Evolutionary conservation across 2,797 vertebrate genomes (phyloP).

Genomic region (Chaunax sp.): DNA sequence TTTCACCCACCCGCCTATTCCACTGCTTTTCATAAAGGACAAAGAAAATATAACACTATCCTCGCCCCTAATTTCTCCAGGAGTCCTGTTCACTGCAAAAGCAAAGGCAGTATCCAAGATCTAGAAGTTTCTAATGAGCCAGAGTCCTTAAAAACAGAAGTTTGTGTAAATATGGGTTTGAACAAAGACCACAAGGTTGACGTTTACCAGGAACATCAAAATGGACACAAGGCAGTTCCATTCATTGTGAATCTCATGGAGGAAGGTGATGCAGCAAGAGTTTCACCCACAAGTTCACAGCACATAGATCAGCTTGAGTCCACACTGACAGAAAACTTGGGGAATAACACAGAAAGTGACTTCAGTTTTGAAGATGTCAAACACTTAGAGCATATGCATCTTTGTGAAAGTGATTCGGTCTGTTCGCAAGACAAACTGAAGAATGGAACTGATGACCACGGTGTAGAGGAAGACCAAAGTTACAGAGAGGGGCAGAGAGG

Average conservation of each 20-base stretch:
- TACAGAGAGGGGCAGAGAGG: conserved; percentile 15
- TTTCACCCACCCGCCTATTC: conserved; percentile 24
- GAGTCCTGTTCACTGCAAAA: conserved; percentile 75
- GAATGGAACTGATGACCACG: background rate
- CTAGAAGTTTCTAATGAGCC: background rate
- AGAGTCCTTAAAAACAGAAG: conserved; percentile 11
- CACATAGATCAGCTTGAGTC: conserved; percentile 79
- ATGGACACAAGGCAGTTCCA: background rate
- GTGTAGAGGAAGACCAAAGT: conserved; percentile 13
- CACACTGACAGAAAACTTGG: conserved; percentile 63
- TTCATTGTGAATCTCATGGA: background rate
- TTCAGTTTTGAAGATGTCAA: background rate
- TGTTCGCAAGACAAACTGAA: conserved; percentile 14
- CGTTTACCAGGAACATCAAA: background rate
- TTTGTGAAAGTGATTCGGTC: conserved; percentile 4
- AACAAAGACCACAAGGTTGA: conserved; percentile 31
- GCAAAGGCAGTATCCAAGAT: conserved; percentile 27
- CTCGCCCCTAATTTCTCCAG: conserved; percentile 71
- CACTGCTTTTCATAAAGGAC: conserved; percentile 15
- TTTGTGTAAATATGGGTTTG: conserved; percentile 22
- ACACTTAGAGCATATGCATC: background rate
- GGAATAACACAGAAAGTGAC: conserved; percentile 34
- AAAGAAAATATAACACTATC: conserved; percentile 59
- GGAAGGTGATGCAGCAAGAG: conserved; percentile 11
- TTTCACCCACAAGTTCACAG: conserved; percentile 58